Percentiles rank a stretch among this genome's conserved stretches.
phyloP scores from a whole-genome alignment of 1,140 invertebrate genomes.

The Megalonaias nervosa region DNA sequence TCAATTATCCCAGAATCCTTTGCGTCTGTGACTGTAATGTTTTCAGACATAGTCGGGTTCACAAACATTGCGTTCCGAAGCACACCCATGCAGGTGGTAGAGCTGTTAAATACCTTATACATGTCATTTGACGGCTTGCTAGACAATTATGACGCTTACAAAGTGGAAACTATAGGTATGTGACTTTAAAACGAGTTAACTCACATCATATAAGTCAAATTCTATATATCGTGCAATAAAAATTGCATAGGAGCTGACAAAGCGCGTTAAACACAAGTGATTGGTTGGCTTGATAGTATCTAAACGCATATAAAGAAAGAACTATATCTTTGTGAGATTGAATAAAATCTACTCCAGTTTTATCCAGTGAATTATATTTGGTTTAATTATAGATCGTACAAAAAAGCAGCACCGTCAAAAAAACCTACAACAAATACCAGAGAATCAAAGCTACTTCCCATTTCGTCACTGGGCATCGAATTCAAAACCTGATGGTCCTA shows the following conservation, averaged over 20 bases:
- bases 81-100: slow-evolving; percentile 61
- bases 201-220: too few species aligned
- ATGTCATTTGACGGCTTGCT: slow-evolving; percentile 54
- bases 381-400: too few species aligned
- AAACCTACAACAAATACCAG: too few species aligned
- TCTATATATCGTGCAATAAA: too few species aligned
- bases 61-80: slow-evolving; percentile 76
- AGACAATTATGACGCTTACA: slow-evolving; percentile 58
- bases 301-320: slow-evolving; percentile 59
- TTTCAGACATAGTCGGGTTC: slow-evolving; percentile 86
- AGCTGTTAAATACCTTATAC: slow-evolving; percentile 62
- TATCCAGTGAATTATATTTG: too few species aligned
- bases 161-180: slow-evolving; percentile 59
- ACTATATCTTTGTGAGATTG: slow-evolving; percentile 38
- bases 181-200: neutral
- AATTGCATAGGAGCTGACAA: too few species aligned
- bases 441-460: too few species aligned
- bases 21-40: slow-evolving; percentile 72
- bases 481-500: too few species aligned
- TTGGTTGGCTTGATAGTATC: slow-evolving; percentile 52
- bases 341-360: too few species aligned
- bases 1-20: slow-evolving; percentile 20
- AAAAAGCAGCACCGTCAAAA: too few species aligned
- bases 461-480: too few species aligned
- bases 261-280: slow-evolving; percentile 53